Evolutionary conservation across 2,113 vertebrate genomes (phyloP), one percentile per base, ranked within the genome.

Genomic region (Rattus rattus): DNA sequence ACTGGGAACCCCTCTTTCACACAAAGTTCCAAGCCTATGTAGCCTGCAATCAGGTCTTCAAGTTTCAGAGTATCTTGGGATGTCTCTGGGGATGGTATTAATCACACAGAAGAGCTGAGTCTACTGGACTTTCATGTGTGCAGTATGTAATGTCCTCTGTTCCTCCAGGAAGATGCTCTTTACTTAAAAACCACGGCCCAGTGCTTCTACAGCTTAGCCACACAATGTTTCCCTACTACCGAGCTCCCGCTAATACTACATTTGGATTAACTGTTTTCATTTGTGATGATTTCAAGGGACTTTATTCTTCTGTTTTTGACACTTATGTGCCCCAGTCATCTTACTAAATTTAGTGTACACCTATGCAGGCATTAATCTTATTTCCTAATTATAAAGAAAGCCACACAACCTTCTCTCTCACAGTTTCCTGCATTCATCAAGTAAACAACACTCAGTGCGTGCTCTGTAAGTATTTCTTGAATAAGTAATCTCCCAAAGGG

Each of bases 401-500:
- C 63, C 52, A 39, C 30, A 93, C 72, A 84, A 83, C 33, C 91
- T 24, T 76, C 63, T 96, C 75, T 70, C 61, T 72, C 72, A 16
- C 30, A 73, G 56, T 26, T 30, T 96, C 67, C 67, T 59, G 17
- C 91, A 88, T 76, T 92, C 43, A 67, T n/a, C 73, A 76, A 84
- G 49, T 39, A 67, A 33, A 39, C 0, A 90, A 20, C 59, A 90
- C 1, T 91, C n/a, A 85, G 72, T 33, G 69, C 9, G 72, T 30
- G 47, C 39, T 92, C 36, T n/a, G 13, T 93, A 94, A 90, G 88
- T 93, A 93, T 76, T 95, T 92, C 43, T 30, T 94, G 22, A 93
- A 92, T 86, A 92, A 90, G 79, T 81, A 90, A 88, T 69, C 88
- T 80, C 17, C 72, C 79, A 81, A 59, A 76, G 63, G 69, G 92